These are phyloP conservation scores for Pentalonia nigronervosa DNA, from an alignment of 1,140 invertebrate species.

Conservation along the genomic window DNA sequence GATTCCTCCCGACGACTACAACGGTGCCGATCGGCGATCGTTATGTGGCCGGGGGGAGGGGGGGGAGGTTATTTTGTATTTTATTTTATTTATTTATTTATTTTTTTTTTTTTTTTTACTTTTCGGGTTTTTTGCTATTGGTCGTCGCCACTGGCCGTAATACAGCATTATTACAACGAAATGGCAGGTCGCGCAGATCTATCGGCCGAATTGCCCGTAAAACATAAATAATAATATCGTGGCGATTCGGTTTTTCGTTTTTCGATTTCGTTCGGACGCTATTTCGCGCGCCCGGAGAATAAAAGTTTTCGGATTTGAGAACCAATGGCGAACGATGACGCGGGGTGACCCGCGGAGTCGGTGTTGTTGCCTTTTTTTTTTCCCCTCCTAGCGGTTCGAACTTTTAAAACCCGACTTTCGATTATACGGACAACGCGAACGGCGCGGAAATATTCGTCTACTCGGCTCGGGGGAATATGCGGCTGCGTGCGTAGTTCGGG, in stretches of 20 bases:
- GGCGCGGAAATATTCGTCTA: neutral
- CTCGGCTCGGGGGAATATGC: neutral
- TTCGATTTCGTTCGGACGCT: neutral
- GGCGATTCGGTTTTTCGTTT: neutral
- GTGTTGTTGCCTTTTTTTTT: neutral
- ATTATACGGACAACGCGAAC: neutral
- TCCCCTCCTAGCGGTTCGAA: neutral
- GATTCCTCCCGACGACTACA: neutral
- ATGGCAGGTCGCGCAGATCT: no score
- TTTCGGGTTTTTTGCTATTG: no score
- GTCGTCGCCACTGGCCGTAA: no score
- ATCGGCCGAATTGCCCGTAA: no score
- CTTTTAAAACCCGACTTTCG: neutral
- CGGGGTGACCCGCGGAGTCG: neutral
- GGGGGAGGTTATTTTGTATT: neutral
- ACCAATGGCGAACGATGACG: neutral
- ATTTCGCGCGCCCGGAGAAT: neutral
- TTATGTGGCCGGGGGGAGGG: no score
- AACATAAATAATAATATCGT: no score
- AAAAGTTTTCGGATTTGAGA: neutral
- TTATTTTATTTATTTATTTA: no score
- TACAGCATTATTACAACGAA: no score
- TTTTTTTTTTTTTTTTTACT: no score
- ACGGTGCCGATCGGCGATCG: neutral
- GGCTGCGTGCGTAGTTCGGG: no score